Conservation (phyloP, 1,140 invertebrate species). For the Hycleus phaleratus region DNA sequence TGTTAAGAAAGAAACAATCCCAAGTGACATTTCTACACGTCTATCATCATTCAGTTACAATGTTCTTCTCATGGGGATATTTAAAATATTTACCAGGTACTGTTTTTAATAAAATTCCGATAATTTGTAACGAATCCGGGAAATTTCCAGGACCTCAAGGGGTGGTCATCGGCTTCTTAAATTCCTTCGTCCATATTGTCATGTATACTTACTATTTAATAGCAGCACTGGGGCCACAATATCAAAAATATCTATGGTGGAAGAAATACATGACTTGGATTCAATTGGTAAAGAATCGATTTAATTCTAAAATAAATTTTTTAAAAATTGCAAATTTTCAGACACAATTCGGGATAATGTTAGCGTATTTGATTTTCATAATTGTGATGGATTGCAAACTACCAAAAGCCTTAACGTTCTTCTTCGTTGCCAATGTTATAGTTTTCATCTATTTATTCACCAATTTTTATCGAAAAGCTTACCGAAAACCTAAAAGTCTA, state of each 20-base stretch:
- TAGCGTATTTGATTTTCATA: conserved; percentile 44
- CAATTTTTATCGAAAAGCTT: conserved; percentile 53
- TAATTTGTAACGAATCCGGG: neutral
- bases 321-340: conserved; percentile 25
- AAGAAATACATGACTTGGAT: conserved; percentile 72
- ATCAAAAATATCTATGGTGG: conserved; percentile 71
- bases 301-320: neutral
- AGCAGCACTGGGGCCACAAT: conserved; percentile 58
- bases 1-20: conserved; percentile 66
- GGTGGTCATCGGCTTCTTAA: conserved; percentile 54
- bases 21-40: conserved; percentile 69
- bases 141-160: conserved; percentile 46
- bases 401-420: conserved; percentile 51
- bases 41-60: conserved; percentile 60
- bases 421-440: conserved; percentile 49
- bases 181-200: conserved; percentile 65
- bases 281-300: conserved; percentile 53
- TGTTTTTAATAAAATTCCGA: conserved; percentile 2
- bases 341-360: conserved; percentile 52
- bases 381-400: conserved; percentile 49
- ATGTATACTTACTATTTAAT: conserved; percentile 74
- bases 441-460: conserved; percentile 52
- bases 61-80: conserved; percentile 49
- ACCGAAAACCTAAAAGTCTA: conserved; percentile 36
- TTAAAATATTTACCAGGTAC: conserved; percentile 49